Conservation (phyloP, 2,888 invertebrate species). For the Theristus sp. region DNA sequence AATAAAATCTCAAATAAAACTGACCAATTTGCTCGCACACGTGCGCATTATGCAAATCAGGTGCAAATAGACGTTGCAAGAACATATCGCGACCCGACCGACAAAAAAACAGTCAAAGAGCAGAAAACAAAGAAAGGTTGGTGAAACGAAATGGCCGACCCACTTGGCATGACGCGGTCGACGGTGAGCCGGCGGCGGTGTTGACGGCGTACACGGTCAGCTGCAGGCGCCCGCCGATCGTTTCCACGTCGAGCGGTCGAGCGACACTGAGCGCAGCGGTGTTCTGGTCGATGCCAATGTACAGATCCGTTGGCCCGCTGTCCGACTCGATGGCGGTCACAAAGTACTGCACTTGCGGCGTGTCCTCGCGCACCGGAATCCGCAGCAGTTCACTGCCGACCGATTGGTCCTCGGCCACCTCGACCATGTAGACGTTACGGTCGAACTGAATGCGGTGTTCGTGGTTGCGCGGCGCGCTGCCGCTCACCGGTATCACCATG, state of each 20-base stretch:
- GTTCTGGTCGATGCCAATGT: background rate
- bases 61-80: too few relatives aligned
- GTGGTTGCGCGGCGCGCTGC: background rate
- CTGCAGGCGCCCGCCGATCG: background rate
- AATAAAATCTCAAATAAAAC: too few relatives aligned
- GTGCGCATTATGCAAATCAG: too few relatives aligned
- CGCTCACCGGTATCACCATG: background rate
- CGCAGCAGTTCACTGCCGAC: background rate
- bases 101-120: background rate
- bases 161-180: background rate
- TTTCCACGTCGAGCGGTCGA: background rate
- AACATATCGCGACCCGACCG: background rate
- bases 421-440: background rate
- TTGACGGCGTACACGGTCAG: background rate
- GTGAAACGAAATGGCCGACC: too few relatives aligned
- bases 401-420: slow-evolving; percentile 1
- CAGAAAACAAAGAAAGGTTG: too few relatives aligned
- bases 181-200: background rate
- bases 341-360: too few relatives aligned
- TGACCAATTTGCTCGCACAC: too few relatives aligned
- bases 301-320: background rate
- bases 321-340: background rate
- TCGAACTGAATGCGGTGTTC: background rate
- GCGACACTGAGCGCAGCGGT: background rate
- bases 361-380: background rate